Evolutionary conservation across 2,888 invertebrate species (phyloP), one percentile per base, ranked within the genome.

Genomic region (Bellardia bayeri): DNA sequence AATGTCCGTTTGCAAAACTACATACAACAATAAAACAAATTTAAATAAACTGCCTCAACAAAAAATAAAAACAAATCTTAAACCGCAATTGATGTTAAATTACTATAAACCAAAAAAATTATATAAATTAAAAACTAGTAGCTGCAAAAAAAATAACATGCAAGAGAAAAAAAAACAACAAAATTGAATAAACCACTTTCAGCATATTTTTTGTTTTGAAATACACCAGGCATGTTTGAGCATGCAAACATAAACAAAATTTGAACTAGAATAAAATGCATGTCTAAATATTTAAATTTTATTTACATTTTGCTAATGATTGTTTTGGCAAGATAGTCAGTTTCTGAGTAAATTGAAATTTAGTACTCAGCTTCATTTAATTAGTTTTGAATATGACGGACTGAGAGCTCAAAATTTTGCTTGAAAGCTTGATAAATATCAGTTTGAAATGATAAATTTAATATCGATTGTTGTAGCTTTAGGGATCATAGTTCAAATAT

Each of bases 21-120:
- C 23, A 23, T 23, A 33, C 1, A 74, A 72, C 9, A 66, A 49
- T 45, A 45, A 13, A 33, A 49, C 45, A 42, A 63, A 13, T 9
- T 58, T 14, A 68, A 75, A 82, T 61, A 51, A 68, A 82, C 68
- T 75, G 51, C 40, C 68, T 37, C 11, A 42, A 40, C 30, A 63
- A 74, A 2, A 69, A 80, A 8, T 11, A 45, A 45, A 45, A 45
- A 45, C 45, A 45, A 45, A 45, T 13, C 42, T 75, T 54, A 33
- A 75, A 75, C 85, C 85, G 75, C 85, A 85, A 80, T 85, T 80
- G 74, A 80, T 85, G 80, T 80, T 81, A 71, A 85, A 85, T 76
- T 81, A 64, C 56, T 81, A 75, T 37, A 76, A 75, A 56, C 80
- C 45, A 69, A 64, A 80, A 80, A 80, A 71, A 40, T 23, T 30